Conservation (phyloP, 2,888 invertebrate species). For the Ochropleura leucogaster region DNA sequence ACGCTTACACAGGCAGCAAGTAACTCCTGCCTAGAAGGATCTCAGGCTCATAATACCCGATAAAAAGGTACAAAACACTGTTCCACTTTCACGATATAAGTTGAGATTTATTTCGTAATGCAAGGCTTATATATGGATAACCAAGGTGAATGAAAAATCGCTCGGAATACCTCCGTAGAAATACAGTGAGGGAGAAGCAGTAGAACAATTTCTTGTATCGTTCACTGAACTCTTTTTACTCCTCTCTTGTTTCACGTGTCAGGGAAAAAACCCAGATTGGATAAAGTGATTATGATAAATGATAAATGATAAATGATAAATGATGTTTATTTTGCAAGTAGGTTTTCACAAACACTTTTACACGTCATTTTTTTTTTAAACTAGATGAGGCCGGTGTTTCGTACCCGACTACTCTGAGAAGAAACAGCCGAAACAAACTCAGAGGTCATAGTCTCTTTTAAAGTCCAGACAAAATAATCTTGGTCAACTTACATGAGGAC, state of each 20-base stretch:
- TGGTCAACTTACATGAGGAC: no score
- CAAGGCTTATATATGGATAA: constrained; percentile 52
- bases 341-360: no score
- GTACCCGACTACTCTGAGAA: no score
- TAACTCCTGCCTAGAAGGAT: constrained; percentile 13
- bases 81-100: constrained; percentile 32
- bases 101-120: constrained; percentile 57
- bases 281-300: neutral
- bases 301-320: no score
- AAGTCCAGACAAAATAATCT: no score
- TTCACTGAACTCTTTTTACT: neutral
- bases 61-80: constrained; percentile 32
- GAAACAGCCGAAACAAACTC: no score
- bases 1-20: neutral
- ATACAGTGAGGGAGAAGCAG: neutral
- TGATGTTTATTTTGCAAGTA: no score
- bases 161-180: neutral
- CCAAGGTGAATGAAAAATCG: constrained; percentile 57
- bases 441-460: no score
- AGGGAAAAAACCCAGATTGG: neutral
- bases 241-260: neutral
- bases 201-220: neutral
- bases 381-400: no score
- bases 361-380: no score
- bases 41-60: constrained; percentile 7